Base-by-base conservation (phyloP, 2,113 vertebrate species). In the Saccopteryx leptura region DNA sequence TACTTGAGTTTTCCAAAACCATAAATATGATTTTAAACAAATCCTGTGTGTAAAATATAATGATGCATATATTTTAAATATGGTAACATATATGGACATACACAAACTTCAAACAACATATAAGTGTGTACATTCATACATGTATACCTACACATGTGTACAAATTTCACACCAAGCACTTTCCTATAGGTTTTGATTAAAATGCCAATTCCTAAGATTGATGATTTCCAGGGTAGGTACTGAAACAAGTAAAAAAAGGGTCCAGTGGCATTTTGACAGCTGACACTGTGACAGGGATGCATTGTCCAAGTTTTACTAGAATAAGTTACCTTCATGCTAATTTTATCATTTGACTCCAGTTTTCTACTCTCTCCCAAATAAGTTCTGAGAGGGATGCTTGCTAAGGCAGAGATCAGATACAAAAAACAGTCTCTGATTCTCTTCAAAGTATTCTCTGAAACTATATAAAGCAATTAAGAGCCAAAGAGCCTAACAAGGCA, bases 171-270 rank as follows among this genome's bases (percentile, higher is more conserved):
- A 71, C 9, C 50, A 94, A 58, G 46, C 54, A 28, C 50, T 81
- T 96, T 65, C 33, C 19, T 80, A 87, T 96, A 93, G 72, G 9
- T 97, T 98, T 98, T 98, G 97, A 98, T 98, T 98, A 98, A 96
- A 94, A 84, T 90, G 87, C 84, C 98, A 97, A 72, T 97, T 95
- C 82, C 90, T 94, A 97, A 98, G 97, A 98, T 83, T 96, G 96
- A 98, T 98, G 96, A 94, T 95, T 97, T 94, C 92, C 74, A 96
- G 87, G 93, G 71, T 61, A 97, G 68, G 75, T 89, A 93, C 92
- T 71, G 74, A 98, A 98, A 98, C 95, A 95, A 98, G 96, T 98
- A 98, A 98, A 98, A 97, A 84, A 95, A 97, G 97, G 97, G 95
- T 82, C 90, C 14, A 8, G 52, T 89, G 97, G 97, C 94, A 94